Evolutionary conservation across 2,888 invertebrate genomes (phyloP).

Genomic region (Drosophila basisetae): DNA sequence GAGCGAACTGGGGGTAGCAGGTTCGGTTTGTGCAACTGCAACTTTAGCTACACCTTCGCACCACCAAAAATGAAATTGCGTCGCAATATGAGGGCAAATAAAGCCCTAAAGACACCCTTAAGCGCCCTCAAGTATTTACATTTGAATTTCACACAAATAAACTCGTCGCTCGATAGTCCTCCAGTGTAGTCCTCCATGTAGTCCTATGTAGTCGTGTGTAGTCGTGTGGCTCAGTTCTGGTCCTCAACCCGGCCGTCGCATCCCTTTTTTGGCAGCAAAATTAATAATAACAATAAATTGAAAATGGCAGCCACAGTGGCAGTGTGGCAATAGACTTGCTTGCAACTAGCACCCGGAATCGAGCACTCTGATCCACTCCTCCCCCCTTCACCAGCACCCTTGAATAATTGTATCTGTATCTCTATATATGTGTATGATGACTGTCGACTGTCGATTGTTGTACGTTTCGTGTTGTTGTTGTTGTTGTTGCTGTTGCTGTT

Average conservation of each 20-base stretch:
- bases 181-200: slow-evolving; percentile 17
- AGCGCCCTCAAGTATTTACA: slow-evolving; percentile 80
- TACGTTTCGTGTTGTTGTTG: slow-evolving; percentile 18
- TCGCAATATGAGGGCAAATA: slow-evolving; percentile 71
- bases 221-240: slow-evolving; percentile 12
- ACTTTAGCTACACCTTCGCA: slow-evolving; percentile 34
- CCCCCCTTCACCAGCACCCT: neutral
- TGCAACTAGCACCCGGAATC: slow-evolving; percentile 28
- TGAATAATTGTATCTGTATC: slow-evolving; percentile 44
- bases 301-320: slow-evolving; percentile 74
- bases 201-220: slow-evolving; percentile 25
- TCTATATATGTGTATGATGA: slow-evolving; percentile 9
- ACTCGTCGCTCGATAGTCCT: slow-evolving; percentile 62
- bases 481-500: slow-evolving; percentile 3
- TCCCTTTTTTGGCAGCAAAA: slow-evolving; percentile 78
- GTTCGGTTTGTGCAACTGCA: slow-evolving; percentile 45
- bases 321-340: slow-evolving; percentile 45
- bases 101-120: slow-evolving; percentile 81
- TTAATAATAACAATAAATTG: slow-evolving; percentile 81
- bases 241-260: slow-evolving; percentile 39
- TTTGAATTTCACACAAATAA: slow-evolving; percentile 81
- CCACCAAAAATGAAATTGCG: slow-evolving; percentile 50
- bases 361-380: slow-evolving; percentile 23
- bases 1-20: slow-evolving; percentile 3
- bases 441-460: slow-evolving; percentile 26